Evolutionary conservation across 30 jellyfish, hydroid and myxozoan genomes (phyloP).

Genomic region (Cassiopea andromeda): DNA sequence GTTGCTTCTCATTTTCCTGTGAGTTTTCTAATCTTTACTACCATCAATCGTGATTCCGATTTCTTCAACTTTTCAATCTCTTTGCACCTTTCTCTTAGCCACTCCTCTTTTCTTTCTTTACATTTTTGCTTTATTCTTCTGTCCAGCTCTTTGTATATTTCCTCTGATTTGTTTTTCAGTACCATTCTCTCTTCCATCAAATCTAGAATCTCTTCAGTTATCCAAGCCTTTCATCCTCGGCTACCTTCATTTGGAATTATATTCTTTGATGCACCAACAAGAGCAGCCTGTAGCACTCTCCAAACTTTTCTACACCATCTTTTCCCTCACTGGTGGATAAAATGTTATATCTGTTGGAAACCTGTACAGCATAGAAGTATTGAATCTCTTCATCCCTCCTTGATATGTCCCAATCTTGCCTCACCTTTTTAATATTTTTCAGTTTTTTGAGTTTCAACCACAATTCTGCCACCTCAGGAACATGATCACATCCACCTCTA

Average conservation of each 20-base stretch:
- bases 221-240: not conserved
- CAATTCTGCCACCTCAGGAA: not conserved
- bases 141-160: constrained; percentile 20
- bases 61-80: not conserved
- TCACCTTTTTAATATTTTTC: not conserved
- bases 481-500: not conserved
- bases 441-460: not conserved
- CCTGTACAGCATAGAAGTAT: not conserved
- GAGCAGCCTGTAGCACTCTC: not conserved
- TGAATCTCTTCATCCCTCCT: not conserved
- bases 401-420: not conserved
- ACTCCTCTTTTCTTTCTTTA: constrained; percentile 12
- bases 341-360: not conserved
- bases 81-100: not conserved
- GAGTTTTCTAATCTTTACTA: no score
- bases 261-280: not conserved
- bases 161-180: not conserved
- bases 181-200: constrained; percentile 45
- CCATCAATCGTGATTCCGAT: no score
- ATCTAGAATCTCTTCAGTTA: constrained; percentile 25
- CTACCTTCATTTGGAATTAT: not conserved
- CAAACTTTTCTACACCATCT: not conserved
- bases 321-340: not conserved
- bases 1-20: no score
- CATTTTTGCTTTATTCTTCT: constrained; percentile 15